phyloP scores from a whole-genome alignment of 2,113 vertebrate genomes.

The Oncorhynchus masou region DNA sequence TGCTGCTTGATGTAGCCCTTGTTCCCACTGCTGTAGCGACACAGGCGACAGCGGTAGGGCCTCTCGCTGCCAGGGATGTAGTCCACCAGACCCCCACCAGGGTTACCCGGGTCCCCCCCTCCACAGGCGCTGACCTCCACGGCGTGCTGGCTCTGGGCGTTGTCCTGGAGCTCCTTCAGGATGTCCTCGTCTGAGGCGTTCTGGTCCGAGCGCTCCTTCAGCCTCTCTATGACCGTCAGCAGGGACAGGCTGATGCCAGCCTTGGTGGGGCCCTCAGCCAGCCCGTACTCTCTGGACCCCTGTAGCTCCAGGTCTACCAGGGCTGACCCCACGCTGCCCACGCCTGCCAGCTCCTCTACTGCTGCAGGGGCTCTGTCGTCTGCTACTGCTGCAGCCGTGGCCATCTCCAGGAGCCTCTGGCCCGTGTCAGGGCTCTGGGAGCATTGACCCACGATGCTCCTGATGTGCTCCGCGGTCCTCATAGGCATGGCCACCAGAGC shows the following conservation, averaged over 20 bases:
- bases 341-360: slow-evolving; percentile 67
- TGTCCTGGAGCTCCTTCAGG: slow-evolving; percentile 91
- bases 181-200: slow-evolving; percentile 95
- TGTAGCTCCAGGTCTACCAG: slow-evolving; percentile 73
- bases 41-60: slow-evolving; percentile 91
- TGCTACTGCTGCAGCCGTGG: slow-evolving; percentile 61
- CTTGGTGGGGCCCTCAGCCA: slow-evolving; percentile 79
- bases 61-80: slow-evolving; percentile 81
- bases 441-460: slow-evolving; percentile 54
- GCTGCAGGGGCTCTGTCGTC: slow-evolving; percentile 54
- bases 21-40: slow-evolving; percentile 90
- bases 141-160: slow-evolving; percentile 82
- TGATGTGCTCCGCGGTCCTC: slow-evolving; percentile 81
- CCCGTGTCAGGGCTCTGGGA: slow-evolving; percentile 63
- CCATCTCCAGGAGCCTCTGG: slow-evolving; percentile 67
- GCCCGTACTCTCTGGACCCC: slow-evolving; percentile 39
- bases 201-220: slow-evolving; percentile 93
- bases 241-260: slow-evolving; percentile 94
- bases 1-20: slow-evolving; percentile 98
- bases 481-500: slow-evolving; percentile 94
- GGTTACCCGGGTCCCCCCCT: slow-evolving; percentile 35
- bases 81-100: slow-evolving; percentile 81
- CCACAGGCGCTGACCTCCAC: slow-evolving; percentile 22
- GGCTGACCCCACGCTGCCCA: slow-evolving; percentile 56
- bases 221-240: slow-evolving; percentile 92